Evolutionary conservation across 1,140 invertebrate genomes (phyloP).

Genomic region (Pseudomyrmex cubaensis): DNA sequence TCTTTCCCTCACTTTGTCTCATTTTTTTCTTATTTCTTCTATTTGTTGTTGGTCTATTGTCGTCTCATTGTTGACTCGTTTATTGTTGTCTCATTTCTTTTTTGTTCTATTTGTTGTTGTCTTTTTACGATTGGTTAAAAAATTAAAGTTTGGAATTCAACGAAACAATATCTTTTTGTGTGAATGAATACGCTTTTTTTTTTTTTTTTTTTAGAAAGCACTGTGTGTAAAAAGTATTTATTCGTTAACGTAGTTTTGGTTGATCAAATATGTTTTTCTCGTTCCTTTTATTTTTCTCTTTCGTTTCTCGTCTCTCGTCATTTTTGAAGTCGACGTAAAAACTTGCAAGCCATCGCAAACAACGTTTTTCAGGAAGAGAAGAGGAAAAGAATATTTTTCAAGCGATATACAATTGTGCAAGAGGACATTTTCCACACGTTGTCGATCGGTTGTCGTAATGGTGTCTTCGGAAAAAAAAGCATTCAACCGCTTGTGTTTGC

Average conservation of each 20-base stretch:
- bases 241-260: too few relatives aligned
- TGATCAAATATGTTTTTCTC: neutral
- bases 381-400: constrained; percentile 51
- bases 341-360: constrained; percentile 28
- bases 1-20: neutral
- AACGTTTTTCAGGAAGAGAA: constrained; percentile 44
- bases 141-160: too few relatives aligned
- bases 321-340: constrained; percentile 25
- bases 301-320: constrained; percentile 4
- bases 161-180: too few relatives aligned
- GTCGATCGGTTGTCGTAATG: constrained; percentile 28
- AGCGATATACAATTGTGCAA: constrained; percentile 6
- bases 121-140: too few relatives aligned
- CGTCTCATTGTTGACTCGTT: too few relatives aligned
- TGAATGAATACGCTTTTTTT: too few relatives aligned
- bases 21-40: neutral
- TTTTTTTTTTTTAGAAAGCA: too few relatives aligned
- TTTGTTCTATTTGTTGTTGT: neutral
- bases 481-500: constrained; percentile 21
- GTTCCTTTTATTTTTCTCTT: neutral
- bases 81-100: neutral
- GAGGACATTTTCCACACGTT: constrained; percentile 15
- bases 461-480: constrained; percentile 9
- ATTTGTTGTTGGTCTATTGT: too few relatives aligned
- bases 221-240: too few relatives aligned